These are phyloP conservation scores for Neotoxoptera formosana DNA, from an alignment of 1,140 invertebrate genomes.

Conservation along the genomic window DNA sequence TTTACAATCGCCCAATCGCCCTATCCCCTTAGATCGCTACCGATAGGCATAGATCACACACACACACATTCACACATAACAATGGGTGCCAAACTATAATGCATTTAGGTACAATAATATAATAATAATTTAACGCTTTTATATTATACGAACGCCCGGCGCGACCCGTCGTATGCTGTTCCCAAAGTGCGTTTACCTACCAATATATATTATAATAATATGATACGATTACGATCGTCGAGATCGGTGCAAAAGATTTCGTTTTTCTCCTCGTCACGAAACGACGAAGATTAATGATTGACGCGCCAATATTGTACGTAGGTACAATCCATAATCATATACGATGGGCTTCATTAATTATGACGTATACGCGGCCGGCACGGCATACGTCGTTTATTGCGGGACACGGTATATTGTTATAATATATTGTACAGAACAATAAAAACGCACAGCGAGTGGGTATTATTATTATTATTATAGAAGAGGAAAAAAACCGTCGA, in stretches of 20 bases:
- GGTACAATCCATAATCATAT: not conserved
- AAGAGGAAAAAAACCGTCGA: not conserved
- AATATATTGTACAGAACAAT: constrained; percentile 24
- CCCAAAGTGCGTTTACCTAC: not conserved
- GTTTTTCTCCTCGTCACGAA: not conserved
- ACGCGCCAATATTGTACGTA: not conserved
- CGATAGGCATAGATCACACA: not conserved
- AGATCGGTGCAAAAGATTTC: not conserved
- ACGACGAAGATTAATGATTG: constrained; percentile 17
- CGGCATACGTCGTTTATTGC: not conserved
- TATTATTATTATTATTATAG: not conserved
- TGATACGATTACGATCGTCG: not conserved
- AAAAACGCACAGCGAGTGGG: not conserved
- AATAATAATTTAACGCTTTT: not conserved
- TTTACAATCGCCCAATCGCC: no score
- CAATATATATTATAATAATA: not conserved
- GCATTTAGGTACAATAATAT: not conserved
- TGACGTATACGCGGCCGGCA: not conserved
- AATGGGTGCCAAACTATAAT: not conserved
- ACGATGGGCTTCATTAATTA: constrained; percentile 13
- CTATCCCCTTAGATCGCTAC: not conserved
- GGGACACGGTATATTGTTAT: not conserved
- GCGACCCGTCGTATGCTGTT: not conserved
- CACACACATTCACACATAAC: not conserved
- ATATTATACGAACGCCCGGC: not conserved